Evolutionary conservation across 2,113 vertebrate species (phyloP), one percentile per base, ranked within the genome.

Genomic region (Bubalus kerabau): DNA sequence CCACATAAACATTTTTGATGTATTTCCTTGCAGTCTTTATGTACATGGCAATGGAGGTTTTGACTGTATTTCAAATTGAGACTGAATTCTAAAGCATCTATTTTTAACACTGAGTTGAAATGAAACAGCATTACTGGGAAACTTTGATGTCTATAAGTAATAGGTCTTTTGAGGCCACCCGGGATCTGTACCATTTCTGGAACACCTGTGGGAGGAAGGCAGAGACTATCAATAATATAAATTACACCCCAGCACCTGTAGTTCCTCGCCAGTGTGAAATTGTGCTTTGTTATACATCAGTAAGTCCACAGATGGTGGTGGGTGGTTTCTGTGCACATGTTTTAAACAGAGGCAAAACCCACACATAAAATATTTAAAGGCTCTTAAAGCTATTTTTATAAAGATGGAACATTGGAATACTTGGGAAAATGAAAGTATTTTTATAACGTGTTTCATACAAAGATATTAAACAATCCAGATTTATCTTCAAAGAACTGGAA

Each of bases 231-330:
- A 48, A 16, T 93, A 76, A 87, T 81, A 48, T 28, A 92, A 85
- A n/a, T 95, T 90, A 82, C 43, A 91, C 6, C n/a, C 15, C n/a
- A 60, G 94, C 90, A 52, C 78, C 91, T 46, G 36, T 64, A 90
- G 54, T 80, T 43, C 83, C 57, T n/a, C 82, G n/a, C 50, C 1
- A 0, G 1, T 56, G 50, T 85, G 46, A 85, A 92, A 40, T 71
- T 8, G 17, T 62, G 84, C 95, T 97, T 96, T 95, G 92, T 96
- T 97, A 93, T 78, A 60, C 60, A 67, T 97, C 88, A 88, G 28
- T 74, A 67, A 91, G 88, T 71, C 85, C n/a, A 62, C 96, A 98
- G 97, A 98, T 97, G 98, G 91, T 52, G 57, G 96, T 98, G 97
- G 96, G 98, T 76, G 94, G 94, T 83, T 97, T 94, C 88, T 71